These are phyloP conservation scores for Lomographa bimaculata DNA, from an alignment of 2,888 invertebrate genomes.

Conservation along the genomic window DNA sequence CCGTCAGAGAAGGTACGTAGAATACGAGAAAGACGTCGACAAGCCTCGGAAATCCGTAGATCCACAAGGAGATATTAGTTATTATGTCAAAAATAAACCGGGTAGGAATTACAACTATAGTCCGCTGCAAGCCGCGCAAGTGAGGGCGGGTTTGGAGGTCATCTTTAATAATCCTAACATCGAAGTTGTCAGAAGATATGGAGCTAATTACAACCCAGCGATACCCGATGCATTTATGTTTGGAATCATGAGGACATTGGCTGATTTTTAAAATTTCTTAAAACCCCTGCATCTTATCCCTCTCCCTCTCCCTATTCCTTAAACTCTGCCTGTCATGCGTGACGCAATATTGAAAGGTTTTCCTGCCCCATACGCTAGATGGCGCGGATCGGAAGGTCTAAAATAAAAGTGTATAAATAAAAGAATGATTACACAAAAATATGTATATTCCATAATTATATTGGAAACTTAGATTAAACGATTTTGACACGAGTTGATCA, in stretches of 20 bases:
- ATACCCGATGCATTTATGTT: conserved; percentile 38
- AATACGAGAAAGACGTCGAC: conserved; percentile 38
- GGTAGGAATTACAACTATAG: conserved; percentile 45
- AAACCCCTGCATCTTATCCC: no score
- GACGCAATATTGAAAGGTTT: no score
- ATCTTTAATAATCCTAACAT: conserved; percentile 55
- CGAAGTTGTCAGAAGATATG: conserved; percentile 51
- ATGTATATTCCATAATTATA: conserved; percentile 40
- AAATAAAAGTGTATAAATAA: conserved; percentile 11
- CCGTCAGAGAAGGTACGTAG: conserved; percentile 35
- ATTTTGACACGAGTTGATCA: conserved; percentile 30
- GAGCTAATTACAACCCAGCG: conserved; percentile 58
- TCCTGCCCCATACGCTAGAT: no score
- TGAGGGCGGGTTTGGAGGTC: conserved; percentile 46
- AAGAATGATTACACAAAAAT: conserved; percentile 39
- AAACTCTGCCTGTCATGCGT: no score
- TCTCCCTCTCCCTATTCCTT: no score
- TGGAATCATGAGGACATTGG: conserved; percentile 30
- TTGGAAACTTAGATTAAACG: conserved; percentile 25
- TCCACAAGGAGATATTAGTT: conserved; percentile 57
- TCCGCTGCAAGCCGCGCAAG: conserved; percentile 43
- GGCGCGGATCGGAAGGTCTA: no score
- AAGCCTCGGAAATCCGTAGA: conserved; percentile 42
- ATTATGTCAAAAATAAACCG: conserved; percentile 55
- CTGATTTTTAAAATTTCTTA: conserved; percentile 39